Percentiles rank a stretch among this genome's conserved stretches.
These are phyloP conservation scores for Cephalopachus bancanus DNA, from an alignment of 2,797 vertebrate species.

Conservation along the genomic window DNA sequence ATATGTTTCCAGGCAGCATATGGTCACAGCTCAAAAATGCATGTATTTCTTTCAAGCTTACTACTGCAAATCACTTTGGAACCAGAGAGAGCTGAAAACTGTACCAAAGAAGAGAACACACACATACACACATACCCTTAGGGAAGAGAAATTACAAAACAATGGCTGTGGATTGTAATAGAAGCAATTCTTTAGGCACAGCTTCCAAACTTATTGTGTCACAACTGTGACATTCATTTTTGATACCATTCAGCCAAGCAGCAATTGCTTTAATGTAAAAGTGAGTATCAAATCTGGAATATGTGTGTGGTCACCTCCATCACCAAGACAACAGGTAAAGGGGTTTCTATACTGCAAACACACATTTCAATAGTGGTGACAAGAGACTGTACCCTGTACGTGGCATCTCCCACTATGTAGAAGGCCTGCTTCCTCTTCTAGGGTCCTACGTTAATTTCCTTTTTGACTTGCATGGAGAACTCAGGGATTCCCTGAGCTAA, in stretches of 20 bases:
- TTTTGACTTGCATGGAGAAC: slow-evolving; percentile 1
- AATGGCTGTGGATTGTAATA: slow-evolving; percentile 6
- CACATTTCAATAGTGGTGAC: background rate
- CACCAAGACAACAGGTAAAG: background rate
- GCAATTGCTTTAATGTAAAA: background rate
- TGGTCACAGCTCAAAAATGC: slow-evolving; percentile 53
- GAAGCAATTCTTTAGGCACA: slow-evolving; percentile 30
- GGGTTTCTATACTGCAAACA: background rate
- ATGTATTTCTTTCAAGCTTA: slow-evolving; percentile 47
- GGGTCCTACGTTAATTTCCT: background rate
- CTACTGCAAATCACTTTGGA: slow-evolving; percentile 47
- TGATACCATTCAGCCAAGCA: background rate
- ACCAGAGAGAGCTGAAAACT: slow-evolving; percentile 46
- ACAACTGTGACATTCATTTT: slow-evolving; percentile 17
- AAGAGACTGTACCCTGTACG: background rate
- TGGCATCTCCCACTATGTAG: background rate
- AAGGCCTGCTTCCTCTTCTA: background rate
- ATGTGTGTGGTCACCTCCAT: background rate
- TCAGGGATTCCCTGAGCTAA: background rate
- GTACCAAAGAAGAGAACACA: slow-evolving; percentile 12
- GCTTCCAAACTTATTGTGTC: slow-evolving; percentile 55
- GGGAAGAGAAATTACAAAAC: slow-evolving; percentile 37
- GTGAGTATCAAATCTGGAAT: slow-evolving; percentile 4
- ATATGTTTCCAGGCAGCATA: slow-evolving; percentile 57
- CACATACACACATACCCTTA: background rate